Base-by-base conservation (phyloP, 2,888 invertebrate genomes). In the Branchellion lobata region DNA sequence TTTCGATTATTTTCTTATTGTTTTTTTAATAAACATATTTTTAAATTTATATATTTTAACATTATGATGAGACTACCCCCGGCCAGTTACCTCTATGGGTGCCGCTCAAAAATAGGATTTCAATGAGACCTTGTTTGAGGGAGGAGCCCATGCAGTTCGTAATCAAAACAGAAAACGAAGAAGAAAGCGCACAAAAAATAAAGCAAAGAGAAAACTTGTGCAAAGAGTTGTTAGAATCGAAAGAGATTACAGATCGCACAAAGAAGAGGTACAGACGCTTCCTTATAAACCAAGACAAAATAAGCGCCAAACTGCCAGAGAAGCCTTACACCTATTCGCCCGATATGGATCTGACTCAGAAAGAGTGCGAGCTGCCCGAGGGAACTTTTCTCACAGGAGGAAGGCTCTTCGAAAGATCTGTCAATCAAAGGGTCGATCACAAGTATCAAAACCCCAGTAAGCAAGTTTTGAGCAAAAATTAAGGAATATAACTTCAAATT, bases 391-490 rank as follows among this genome's bases (percentile, higher is more conserved):
- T 77, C 31, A 65, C 51, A n/a, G 57, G 57, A n/a, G 77, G 57
- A 14, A 53, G 57, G 29, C 31, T 65, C 2, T 77, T 65, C 36
- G 77, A 77, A 33, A 31, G 77, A 34, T 27, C 34, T 0, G 77
- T 77, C n/a, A 77, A 77, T 29, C 65, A n/a, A 2, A 27, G 77
- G 1, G 57, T 65, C 65, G 31, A 65, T n/a, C 65, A 77, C 36
- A 77, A 77, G 27, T 77, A 77, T 36, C 18, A 33, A 2, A 27
- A 33, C 2, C 77, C 77, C 18, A 18, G 75, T 75, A 5, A 75
- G 75, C 27, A 33, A 31, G 5, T 21, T 65, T 3, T 29, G 65
- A 11, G 29, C 21, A 11, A 8, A n/a, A 29, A 3, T 65, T 65
- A 11, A 65, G 8, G 8, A 65, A 65, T 27, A 21, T 11, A 27